Conservation (phyloP, 2,113 vertebrate genomes). For the Boleophthalmus pectinirostris region DNA sequence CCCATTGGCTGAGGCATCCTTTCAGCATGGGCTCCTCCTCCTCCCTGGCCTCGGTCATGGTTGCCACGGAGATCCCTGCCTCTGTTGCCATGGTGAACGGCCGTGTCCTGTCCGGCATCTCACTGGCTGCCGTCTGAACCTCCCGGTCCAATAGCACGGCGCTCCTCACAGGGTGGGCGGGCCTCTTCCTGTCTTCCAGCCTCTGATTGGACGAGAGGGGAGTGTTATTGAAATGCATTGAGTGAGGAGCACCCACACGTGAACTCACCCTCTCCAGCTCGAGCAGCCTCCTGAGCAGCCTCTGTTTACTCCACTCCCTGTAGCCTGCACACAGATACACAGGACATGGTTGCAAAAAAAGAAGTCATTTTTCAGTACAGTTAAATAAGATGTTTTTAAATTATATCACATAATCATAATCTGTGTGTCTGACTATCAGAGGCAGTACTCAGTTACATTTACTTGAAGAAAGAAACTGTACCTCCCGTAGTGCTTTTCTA, state of each 20-base stretch:
- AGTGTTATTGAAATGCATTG: conserved; percentile 2
- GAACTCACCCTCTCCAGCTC: conserved; percentile 87
- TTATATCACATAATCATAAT: no score
- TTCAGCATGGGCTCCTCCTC: conserved; percentile 67
- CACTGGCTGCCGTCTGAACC: conserved; percentile 33
- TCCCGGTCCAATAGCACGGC: conserved; percentile 48
- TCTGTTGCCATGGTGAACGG: conserved; percentile 59
- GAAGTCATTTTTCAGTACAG: no score
- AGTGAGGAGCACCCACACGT: background rate
- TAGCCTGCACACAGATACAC: conserved; percentile 77
- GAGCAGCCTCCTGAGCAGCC: conserved; percentile 80
- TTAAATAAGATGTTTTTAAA: no score
- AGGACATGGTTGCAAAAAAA: background rate
- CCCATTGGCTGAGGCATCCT: conserved; percentile 68
- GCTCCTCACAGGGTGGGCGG: conserved; percentile 36
- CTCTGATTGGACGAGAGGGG: conserved; percentile 57
- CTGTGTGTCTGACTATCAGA: no score
- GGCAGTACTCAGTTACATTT: no score
- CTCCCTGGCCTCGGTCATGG: conserved; percentile 48
- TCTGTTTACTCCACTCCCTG: conserved; percentile 87
- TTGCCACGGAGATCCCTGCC: conserved; percentile 56
- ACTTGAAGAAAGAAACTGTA: no score
- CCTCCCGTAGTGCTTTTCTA: no score
- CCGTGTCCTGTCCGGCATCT: conserved; percentile 9
- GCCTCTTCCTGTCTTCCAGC: conserved; percentile 51